These are phyloP conservation scores for Scaptomyza montana DNA, from an alignment of 1,140 invertebrate genomes.

Conservation along the genomic window DNA sequence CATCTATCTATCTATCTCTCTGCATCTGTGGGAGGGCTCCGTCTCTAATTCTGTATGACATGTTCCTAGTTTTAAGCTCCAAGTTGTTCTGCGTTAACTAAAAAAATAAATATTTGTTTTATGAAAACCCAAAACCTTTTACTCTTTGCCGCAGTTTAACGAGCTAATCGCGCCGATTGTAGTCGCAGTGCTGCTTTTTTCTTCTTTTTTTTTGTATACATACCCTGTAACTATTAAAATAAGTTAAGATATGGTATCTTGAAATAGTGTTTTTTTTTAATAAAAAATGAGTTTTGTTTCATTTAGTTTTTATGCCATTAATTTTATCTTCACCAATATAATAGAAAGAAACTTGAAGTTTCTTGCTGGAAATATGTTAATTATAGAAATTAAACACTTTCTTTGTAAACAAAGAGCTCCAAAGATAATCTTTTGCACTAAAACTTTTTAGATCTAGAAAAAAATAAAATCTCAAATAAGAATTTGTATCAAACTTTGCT, in stretches of 20 bases:
- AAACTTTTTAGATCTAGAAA: too few relatives aligned
- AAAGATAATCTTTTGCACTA: too few relatives aligned
- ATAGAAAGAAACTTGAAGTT: too few relatives aligned
- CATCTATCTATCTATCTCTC: not conserved
- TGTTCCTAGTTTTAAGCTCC: slow-evolving; percentile 46
- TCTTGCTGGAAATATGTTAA: too few relatives aligned
- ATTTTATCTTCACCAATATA: too few relatives aligned
- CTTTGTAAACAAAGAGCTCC: too few relatives aligned
- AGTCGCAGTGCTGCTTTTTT: slow-evolving; percentile 7
- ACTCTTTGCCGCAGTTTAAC: slow-evolving; percentile 62
- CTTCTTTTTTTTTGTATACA: not conserved
- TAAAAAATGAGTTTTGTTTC: too few relatives aligned
- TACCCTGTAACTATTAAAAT: slow-evolving; percentile 20
- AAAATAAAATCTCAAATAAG: too few relatives aligned
- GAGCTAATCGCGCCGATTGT: slow-evolving; percentile 64
- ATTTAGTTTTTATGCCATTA: too few relatives aligned
- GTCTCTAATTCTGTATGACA: slow-evolving; percentile 13
- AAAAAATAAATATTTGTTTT: slow-evolving; percentile 54
- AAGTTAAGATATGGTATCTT: not conserved
- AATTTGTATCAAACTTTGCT: too few relatives aligned
- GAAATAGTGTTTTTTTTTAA: not conserved
- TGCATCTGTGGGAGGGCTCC: slow-evolving; percentile 49
- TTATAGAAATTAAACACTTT: too few relatives aligned
- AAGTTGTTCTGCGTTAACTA: slow-evolving; percentile 63
- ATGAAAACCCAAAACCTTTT: slow-evolving; percentile 68